A percentile compares a stretch with the other conserved stretches of the same genome.
Conservation (phyloP, 2,113 vertebrate genomes). For the Phalacrocorax aristotelis region DNA sequence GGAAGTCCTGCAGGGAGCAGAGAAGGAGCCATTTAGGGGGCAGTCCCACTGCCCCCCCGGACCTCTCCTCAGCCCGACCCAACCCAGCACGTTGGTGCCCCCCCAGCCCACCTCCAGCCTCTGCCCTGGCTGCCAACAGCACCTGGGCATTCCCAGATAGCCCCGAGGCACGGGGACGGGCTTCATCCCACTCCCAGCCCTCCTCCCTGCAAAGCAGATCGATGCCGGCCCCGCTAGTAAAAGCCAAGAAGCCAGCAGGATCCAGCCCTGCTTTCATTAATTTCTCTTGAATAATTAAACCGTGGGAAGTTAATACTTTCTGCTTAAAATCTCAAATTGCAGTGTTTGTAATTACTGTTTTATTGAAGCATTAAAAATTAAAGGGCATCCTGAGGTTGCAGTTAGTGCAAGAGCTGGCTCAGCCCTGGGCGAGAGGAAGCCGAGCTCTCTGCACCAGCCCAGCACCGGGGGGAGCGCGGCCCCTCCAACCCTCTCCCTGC, state of each 20-base stretch:
- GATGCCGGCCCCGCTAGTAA: rapidly evolving
- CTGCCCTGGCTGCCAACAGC: background rate
- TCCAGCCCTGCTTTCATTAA: conserved; percentile 37
- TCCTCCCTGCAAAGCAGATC: background rate
- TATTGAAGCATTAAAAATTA: conserved; percentile 47
- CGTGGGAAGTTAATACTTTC: conserved; percentile 68
- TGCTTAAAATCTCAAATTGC: conserved; percentile 42
- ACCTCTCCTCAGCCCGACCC: background rate
- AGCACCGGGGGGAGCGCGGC: too few species aligned
- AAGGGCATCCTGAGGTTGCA: background rate
- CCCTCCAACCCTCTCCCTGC: too few species aligned
- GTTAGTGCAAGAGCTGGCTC: background rate
- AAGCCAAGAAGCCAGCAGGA: background rate
- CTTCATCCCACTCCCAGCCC: background rate
- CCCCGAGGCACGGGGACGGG: background rate
- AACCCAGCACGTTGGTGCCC: background rate
- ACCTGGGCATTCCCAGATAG: background rate
- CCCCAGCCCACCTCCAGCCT: background rate
- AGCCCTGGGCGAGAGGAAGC: background rate
- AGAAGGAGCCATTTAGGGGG: background rate
- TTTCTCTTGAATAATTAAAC: conserved; percentile 78
- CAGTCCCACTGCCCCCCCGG: rapidly evolving
- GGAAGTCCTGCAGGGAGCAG: background rate
- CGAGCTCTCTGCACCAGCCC: background rate
- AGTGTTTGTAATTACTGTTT: conserved; percentile 63